A percentile compares a stretch with the other conserved stretches of the same genome.
These are phyloP conservation scores for Chitala chitala DNA, from an alignment of 2,113 vertebrate genomes.

Conservation along the genomic window DNA sequence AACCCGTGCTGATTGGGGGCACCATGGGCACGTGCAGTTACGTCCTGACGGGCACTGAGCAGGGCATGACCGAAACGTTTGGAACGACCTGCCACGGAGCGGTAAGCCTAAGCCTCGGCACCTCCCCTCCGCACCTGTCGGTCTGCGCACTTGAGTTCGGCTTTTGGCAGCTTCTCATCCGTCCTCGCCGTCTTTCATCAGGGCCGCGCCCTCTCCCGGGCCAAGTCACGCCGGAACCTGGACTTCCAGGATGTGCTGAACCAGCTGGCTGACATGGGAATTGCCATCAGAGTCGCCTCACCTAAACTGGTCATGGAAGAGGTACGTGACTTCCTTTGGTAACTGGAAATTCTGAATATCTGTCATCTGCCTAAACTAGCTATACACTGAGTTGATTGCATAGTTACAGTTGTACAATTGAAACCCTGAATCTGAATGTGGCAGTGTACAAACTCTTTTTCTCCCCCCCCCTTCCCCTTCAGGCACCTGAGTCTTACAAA, in stretches of 20 bases:
- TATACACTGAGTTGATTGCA: too few relatives aligned
- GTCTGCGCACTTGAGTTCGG: not conserved
- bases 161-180: not conserved
- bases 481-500: constrained; percentile 97
- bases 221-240: constrained; percentile 91
- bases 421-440: too few relatives aligned
- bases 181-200: constrained; percentile 42
- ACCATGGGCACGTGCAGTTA: constrained; percentile 99
- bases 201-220: constrained; percentile 92
- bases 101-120: constrained; percentile 56
- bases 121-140: not conserved
- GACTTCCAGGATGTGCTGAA: constrained; percentile 97
- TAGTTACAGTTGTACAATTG: too few relatives aligned
- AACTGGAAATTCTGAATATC: too few relatives aligned
- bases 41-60: constrained; percentile 90
- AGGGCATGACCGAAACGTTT: constrained; percentile 96
- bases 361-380: too few relatives aligned
- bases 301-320: constrained; percentile 99
- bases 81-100: constrained; percentile 97
- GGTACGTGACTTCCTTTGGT: constrained; percentile 66
- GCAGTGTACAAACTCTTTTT: too few relatives aligned
- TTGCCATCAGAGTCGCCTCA: constrained; percentile 92
- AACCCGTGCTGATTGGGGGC: constrained; percentile 91
- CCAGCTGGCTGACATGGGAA: constrained; percentile 91
- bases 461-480: not conserved